These are phyloP conservation scores for Ptychoptera albimana DNA, from an alignment of 2,888 invertebrate genomes.

Conservation along the genomic window DNA sequence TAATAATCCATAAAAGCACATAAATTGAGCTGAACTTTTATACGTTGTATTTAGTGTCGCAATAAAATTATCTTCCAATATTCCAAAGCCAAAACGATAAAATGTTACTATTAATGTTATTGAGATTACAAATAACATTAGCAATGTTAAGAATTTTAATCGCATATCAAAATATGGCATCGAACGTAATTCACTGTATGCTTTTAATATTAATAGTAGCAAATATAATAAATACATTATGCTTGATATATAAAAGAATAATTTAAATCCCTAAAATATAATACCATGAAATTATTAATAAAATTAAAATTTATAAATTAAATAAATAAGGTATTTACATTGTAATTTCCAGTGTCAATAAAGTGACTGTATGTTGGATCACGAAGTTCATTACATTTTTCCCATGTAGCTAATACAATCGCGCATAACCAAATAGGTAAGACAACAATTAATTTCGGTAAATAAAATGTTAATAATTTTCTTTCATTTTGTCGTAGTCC, in stretches of 20 bases:
- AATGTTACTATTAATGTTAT: slow-evolving; percentile 61
- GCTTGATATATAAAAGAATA: slow-evolving; percentile 76
- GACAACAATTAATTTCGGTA: slow-evolving; percentile 77
- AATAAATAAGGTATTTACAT: slow-evolving; percentile 35
- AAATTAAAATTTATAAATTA: neutral
- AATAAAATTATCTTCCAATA: slow-evolving; percentile 88
- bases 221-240: slow-evolving; percentile 76
- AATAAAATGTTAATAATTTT: slow-evolving; percentile 69
- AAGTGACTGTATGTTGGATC: slow-evolving; percentile 90
- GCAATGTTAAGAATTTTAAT: slow-evolving; percentile 73
- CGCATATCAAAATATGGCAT: slow-evolving; percentile 97
- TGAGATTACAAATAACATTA: slow-evolving; percentile 65
- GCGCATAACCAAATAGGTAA: slow-evolving; percentile 76
- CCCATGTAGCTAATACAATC: slow-evolving; percentile 75
- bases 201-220: slow-evolving; percentile 64
- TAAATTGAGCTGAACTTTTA: slow-evolving; percentile 85
- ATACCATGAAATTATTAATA: neutral
- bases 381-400: slow-evolving; percentile 69
- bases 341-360: slow-evolving; percentile 66
- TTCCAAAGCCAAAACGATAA: slow-evolving; percentile 73
- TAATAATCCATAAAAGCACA: slow-evolving; percentile 84
- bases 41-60: slow-evolving; percentile 75
- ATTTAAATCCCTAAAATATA: slow-evolving; percentile 64
- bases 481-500: slow-evolving; percentile 87
- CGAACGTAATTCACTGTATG: slow-evolving; percentile 84